Evolutionary conservation across 2,113 vertebrate species (phyloP).

Genomic region (Natator depressus): DNA sequence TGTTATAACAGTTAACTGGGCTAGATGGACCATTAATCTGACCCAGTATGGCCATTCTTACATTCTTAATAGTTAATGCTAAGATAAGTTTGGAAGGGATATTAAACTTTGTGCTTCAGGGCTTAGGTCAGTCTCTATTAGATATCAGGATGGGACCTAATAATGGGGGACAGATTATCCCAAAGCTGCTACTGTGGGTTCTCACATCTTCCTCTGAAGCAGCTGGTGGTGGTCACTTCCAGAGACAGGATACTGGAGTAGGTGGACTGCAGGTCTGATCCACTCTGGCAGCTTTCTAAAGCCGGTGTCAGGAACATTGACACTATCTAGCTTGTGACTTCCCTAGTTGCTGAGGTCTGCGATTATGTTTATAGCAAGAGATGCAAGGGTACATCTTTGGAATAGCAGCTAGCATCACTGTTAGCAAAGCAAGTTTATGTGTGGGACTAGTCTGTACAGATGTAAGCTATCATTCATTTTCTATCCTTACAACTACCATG

Average conservation of each 20-base stretch:
- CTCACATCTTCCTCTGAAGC: neutral
- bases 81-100: neutral
- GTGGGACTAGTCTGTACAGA: slow-evolving; percentile 11
- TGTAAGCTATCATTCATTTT: slow-evolving; percentile 52
- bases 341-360: neutral
- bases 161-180: neutral
- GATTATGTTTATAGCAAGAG: neutral
- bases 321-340: neutral
- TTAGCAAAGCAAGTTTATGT: neutral
- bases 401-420: neutral
- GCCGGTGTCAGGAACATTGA: neutral
- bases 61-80: neutral
- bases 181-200: neutral
- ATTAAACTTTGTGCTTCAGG: neutral
- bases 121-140: neutral
- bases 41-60: neutral
- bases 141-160: neutral
- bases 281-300: neutral
- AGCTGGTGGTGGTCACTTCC: neutral
- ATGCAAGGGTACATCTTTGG: neutral
- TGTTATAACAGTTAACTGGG: slow-evolving; percentile 19
- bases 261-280: neutral
- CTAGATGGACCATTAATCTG: neutral
- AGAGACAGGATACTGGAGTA: rapidly evolving
- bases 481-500: neutral